A percentile compares a stretch with the other conserved stretches of the same genome.
phyloP scores from a whole-genome alignment of 2,113 vertebrate genomes.

The Lepus americanus region DNA sequence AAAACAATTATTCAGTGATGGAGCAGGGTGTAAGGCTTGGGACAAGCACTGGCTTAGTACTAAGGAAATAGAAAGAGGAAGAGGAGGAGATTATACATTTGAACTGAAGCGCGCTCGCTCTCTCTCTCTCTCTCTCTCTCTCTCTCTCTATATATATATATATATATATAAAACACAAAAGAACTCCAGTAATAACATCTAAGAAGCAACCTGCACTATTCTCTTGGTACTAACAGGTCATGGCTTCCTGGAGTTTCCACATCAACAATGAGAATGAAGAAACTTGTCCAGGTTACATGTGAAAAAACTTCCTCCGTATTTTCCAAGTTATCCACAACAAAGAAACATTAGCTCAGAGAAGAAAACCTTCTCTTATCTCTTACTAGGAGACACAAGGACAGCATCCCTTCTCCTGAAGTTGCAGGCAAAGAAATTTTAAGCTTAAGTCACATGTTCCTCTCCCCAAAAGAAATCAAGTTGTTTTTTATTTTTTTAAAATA shows the following conservation, averaged over 20 bases:
- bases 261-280: not conserved
- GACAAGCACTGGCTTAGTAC: not conserved
- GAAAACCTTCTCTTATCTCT: not conserved
- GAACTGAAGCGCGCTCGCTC: not conserved
- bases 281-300: not conserved
- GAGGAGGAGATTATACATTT: not conserved
- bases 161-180: not conserved
- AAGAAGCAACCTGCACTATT: not conserved
- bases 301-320: not conserved
- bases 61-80: not conserved
- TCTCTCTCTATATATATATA: no score
- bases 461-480: not conserved
- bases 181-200: constrained; percentile 6
- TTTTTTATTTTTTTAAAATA: not conserved
- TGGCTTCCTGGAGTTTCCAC: not conserved
- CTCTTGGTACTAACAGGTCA: not conserved
- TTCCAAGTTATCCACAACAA: constrained; percentile 45
- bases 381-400: constrained; percentile 12
- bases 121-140: no score
- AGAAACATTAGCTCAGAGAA: not conserved
- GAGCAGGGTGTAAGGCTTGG: not conserved
- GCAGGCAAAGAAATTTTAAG: not conserved
- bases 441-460: not conserved
- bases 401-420: not conserved
- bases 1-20: not conserved